Evolutionary conservation across 2,888 invertebrate genomes (phyloP).

Genomic region (Apodemia mormo): DNA sequence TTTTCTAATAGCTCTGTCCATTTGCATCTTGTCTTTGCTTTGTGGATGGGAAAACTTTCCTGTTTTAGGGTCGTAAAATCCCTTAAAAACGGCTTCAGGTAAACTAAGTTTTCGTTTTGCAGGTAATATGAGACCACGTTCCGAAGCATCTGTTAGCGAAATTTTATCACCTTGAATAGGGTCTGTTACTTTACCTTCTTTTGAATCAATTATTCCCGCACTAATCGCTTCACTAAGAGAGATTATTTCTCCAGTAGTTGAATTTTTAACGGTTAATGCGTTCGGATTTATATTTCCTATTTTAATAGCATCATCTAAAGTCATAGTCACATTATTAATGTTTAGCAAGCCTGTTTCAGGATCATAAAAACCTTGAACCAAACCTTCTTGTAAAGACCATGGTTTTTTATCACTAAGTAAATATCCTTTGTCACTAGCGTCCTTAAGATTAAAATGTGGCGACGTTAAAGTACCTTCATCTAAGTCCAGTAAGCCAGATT

Average conservation of each 20-base stretch:
- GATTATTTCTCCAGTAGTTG: constrained; percentile 89
- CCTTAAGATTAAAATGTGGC: constrained; percentile 87
- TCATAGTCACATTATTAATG: constrained; percentile 85
- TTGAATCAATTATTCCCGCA: constrained; percentile 88
- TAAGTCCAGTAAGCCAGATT: constrained; percentile 86
- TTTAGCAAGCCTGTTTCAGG: constrained; percentile 87
- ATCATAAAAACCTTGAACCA: constrained; percentile 91
- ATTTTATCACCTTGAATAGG: constrained; percentile 88
- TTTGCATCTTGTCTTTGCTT: constrained; percentile 89
- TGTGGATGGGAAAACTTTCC: constrained; percentile 91
- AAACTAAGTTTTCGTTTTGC: constrained; percentile 91
- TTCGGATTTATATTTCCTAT: constrained; percentile 88
- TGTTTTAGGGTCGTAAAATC: constrained; percentile 92
- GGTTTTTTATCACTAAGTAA: constrained; percentile 90
- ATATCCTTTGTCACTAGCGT: constrained; percentile 91
- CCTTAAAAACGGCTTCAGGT: constrained; percentile 94
- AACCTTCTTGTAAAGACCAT: constrained; percentile 90
- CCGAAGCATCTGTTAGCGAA: constrained; percentile 91
- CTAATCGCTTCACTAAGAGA: constrained; percentile 90
- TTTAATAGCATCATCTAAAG: constrained; percentile 88
- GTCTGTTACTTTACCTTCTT: constrained; percentile 90
- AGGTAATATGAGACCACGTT: constrained; percentile 90
- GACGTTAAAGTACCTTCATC: constrained; percentile 85
- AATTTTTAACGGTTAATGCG: constrained; percentile 90
- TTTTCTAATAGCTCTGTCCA: constrained; percentile 91